These are phyloP conservation scores for Elmis aenea DNA, from an alignment of 2,888 invertebrate genomes.

Conservation along the genomic window DNA sequence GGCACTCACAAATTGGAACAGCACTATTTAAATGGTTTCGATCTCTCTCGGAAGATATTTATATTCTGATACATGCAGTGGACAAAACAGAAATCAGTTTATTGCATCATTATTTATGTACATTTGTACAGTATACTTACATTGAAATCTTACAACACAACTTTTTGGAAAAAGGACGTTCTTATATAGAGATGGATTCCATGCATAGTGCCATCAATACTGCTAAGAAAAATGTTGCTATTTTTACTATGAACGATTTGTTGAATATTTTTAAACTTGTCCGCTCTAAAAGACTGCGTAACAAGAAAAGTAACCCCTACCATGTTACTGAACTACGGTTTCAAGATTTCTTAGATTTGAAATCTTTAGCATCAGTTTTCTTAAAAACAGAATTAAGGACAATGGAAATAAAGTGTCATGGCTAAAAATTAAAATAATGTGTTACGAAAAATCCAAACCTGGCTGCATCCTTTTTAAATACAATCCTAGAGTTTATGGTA, in stretches of 20 bases:
- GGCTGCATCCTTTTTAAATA: background rate
- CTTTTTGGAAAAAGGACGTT: constrained; percentile 28
- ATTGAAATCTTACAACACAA: constrained; percentile 24
- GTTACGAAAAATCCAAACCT: background rate
- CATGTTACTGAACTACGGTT: constrained; percentile 16
- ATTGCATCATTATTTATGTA: constrained; percentile 22
- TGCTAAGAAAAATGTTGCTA: constrained; percentile 20
- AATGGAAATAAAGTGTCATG: background rate
- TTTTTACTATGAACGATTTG: constrained; percentile 24
- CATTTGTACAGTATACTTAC: constrained; percentile 17
- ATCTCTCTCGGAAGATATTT: constrained; percentile 13
- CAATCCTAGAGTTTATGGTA: too few species aligned
- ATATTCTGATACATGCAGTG: constrained; percentile 25
- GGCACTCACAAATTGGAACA: constrained; percentile 31
- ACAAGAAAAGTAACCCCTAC: constrained; percentile 19
- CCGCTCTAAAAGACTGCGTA: constrained; percentile 14
- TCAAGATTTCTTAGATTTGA: constrained; percentile 18
- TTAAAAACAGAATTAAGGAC: background rate
- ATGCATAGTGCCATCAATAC: constrained; percentile 28
- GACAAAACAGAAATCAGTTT: constrained; percentile 26
- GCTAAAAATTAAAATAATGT: background rate
- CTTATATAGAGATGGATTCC: constrained; percentile 25
- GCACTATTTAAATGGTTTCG: constrained; percentile 18
- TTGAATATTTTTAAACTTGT: constrained; percentile 21
- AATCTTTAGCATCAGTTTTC: constrained; percentile 4